A percentile compares a stretch with the other conserved stretches of the same genome.
Conservation (phyloP, 2,113 vertebrate genomes). For the Ceyx melanurus region DNA sequence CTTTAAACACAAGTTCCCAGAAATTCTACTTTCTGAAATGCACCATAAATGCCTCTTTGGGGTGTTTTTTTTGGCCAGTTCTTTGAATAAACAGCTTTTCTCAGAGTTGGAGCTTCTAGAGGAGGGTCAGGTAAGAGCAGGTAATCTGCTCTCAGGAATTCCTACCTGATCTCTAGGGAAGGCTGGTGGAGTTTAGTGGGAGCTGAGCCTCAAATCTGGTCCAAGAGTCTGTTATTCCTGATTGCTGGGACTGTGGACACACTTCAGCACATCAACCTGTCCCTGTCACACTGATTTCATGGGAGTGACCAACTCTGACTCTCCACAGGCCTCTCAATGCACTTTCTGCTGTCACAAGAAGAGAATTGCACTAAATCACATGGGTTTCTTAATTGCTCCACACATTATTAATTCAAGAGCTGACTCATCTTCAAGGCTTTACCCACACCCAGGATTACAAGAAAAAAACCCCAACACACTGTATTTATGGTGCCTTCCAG, state of each 20-base stretch:
- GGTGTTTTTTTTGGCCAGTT: neutral
- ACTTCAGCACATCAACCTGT: neutral
- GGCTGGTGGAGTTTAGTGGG: neutral
- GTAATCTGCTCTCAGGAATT: neutral
- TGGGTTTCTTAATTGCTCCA: conserved; percentile 2
- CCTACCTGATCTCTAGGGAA: neutral
- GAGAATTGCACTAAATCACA: neutral
- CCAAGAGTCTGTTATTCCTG: neutral
- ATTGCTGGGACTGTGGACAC: neutral
- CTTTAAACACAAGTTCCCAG: neutral
- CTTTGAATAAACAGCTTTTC: neutral
- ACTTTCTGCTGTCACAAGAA: neutral
- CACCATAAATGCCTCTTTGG: neutral
- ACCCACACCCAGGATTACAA: neutral
- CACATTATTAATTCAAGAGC: conserved; percentile 12
- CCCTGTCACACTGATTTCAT: neutral
- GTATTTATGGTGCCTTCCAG: neutral
- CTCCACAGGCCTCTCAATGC: neutral
- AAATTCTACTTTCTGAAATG: neutral
- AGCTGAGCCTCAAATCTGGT: neutral
- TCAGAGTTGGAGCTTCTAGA: neutral
- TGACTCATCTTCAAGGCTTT: conserved; percentile 3
- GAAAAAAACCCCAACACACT: neutral
- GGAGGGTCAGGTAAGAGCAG: neutral
- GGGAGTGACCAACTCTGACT: neutral